phyloP scores from a whole-genome alignment of 1,140 invertebrate species.

The roundworm (Caenorhabditis elegans) region WBcel235 BX284604.4:15043001-15043500 shows the following conservation, averaged over 20 bases:
- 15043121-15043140: neutral
- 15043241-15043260: neutral
- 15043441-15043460: neutral
- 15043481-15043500: constrained; percentile 47
- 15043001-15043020: neutral
- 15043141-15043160: neutral
- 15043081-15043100: neutral
- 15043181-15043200: neutral
- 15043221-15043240: neutral
- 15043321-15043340: neutral
- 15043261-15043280: neutral
- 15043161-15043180: neutral
- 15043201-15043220: neutral
- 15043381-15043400: neutral
- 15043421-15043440: neutral
- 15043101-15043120: neutral
- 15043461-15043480: neutral
- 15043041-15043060: neutral
- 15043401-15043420: constrained; percentile 13
- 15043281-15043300: neutral
- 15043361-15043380: neutral
- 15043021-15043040: neutral
- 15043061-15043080: constrained; percentile 8
- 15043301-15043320: neutral
- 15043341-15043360: constrained; percentile 9